phyloP scores from a whole-genome alignment of 2,113 vertebrate genomes.

The Hippoglossus stenolepis region DNA sequence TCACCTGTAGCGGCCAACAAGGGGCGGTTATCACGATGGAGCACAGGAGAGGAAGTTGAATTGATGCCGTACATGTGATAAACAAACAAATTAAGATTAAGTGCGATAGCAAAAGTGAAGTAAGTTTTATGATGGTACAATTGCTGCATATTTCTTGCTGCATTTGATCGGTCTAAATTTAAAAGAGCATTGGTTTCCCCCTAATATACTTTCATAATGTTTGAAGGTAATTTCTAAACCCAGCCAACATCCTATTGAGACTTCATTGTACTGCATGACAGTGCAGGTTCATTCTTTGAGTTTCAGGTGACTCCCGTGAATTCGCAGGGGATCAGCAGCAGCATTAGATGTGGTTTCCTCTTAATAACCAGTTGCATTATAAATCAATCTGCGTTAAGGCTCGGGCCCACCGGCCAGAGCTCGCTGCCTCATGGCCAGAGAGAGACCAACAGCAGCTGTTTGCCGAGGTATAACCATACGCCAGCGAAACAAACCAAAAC shows the following conservation, averaged over 20 bases:
- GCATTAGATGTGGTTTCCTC: slow-evolving; percentile 30
- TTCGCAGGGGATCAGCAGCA: slow-evolving; percentile 3
- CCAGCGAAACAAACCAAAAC: too few species aligned
- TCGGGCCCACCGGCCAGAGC: background rate
- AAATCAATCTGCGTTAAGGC: slow-evolving; percentile 26
- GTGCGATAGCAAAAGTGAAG: too few species aligned
- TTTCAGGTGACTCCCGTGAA: slow-evolving; percentile 26
- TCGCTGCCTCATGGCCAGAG: slow-evolving; percentile 3
- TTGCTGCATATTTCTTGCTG: background rate
- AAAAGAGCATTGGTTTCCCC: background rate
- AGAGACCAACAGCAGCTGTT: too few species aligned
- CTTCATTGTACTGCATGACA: background rate
- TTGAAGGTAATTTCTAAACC: background rate
- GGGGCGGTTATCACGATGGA: background rate
- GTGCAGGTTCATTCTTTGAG: background rate
- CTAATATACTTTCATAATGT: background rate
- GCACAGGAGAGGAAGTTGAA: background rate
- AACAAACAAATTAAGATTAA: background rate
- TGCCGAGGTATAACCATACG: too few species aligned
- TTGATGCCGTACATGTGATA: too few species aligned
- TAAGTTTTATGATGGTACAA: too few species aligned
- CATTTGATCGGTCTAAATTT: background rate
- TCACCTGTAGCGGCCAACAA: background rate
- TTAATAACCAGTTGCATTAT: slow-evolving; percentile 36
- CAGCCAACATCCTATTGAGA: background rate